Conservation (phyloP, 2,888 invertebrate species). For the Boloria selene region DNA sequence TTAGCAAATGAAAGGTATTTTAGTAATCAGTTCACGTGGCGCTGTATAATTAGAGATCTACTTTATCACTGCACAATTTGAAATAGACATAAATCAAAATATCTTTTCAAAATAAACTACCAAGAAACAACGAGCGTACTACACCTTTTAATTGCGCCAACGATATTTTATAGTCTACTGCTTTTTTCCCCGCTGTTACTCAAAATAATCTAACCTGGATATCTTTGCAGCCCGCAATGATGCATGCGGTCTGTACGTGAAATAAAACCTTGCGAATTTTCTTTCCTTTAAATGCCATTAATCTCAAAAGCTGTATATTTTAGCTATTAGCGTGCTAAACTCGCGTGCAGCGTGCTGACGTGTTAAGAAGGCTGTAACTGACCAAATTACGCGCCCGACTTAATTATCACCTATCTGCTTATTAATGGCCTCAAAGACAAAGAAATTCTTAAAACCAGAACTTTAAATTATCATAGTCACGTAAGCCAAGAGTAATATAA, state of each 20-base stretch:
- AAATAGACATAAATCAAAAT: slow-evolving; percentile 24
- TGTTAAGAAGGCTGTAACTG: slow-evolving; percentile 40
- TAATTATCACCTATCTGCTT: slow-evolving; percentile 39
- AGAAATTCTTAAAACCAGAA: slow-evolving; percentile 21
- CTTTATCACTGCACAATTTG: slow-evolving; percentile 20
- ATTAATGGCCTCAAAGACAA: slow-evolving; percentile 23
- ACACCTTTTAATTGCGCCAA: slow-evolving; percentile 72
- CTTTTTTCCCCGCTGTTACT: slow-evolving; percentile 72
- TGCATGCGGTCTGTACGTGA: slow-evolving; percentile 63
- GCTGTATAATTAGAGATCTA: slow-evolving; percentile 12
- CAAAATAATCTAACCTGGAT: slow-evolving; percentile 79
- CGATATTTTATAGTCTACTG: slow-evolving; percentile 73
- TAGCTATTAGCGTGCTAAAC: slow-evolving; percentile 38
- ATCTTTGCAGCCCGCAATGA: slow-evolving; percentile 64
- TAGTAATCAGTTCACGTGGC: slow-evolving; percentile 15
- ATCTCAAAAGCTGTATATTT: slow-evolving; percentile 35
- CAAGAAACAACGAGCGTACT: slow-evolving; percentile 38
- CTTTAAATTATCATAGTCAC: neutral
- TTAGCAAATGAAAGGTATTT: slow-evolving; percentile 1
- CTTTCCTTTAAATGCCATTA: slow-evolving; percentile 54
- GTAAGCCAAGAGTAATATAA: slow-evolving; percentile 24
- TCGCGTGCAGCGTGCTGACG: slow-evolving; percentile 50
- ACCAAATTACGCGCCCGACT: slow-evolving; percentile 41
- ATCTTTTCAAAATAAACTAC: slow-evolving; percentile 17
- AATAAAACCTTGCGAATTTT: slow-evolving; percentile 52